Conservation (phyloP, 53 echinoderm and acorn worm genomes). For the Patiria pectinifera region DNA sequence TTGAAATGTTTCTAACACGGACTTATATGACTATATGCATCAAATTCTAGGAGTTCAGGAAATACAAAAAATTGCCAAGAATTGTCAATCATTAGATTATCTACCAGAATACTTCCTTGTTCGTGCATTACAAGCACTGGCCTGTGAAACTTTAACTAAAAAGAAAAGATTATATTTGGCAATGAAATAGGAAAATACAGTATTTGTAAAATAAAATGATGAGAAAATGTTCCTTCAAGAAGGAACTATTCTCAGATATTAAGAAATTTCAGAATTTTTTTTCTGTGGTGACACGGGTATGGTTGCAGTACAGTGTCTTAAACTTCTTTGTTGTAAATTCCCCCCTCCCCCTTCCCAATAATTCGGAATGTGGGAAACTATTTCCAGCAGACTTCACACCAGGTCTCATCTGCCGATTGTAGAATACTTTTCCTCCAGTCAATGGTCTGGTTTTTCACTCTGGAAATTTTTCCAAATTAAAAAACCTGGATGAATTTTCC, state of each 20-base stretch:
- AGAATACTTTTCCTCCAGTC: neutral
- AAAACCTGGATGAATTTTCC: neutral
- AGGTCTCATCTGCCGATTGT: neutral
- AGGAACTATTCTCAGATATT: no score
- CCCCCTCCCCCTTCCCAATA: no score
- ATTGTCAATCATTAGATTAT: neutral
- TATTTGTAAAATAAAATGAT: no score
- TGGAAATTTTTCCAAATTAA: neutral
- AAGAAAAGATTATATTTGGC: neutral
- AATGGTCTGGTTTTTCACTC: constrained; percentile 23
- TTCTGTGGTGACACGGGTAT: no score
- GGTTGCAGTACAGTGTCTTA: no score
- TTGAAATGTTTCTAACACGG: no score
- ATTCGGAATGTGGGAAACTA: neutral
- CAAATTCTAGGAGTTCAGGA: neutral
- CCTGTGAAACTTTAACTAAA: neutral
- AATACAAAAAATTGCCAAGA: neutral
- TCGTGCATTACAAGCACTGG: neutral
- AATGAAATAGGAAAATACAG: neutral
- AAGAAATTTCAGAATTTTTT: no score
- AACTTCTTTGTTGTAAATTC: no score
- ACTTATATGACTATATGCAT: no score
- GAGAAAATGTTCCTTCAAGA: no score
- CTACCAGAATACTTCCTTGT: neutral
- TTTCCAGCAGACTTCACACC: neutral